Evolutionary conservation across 2,797 vertebrate genomes (phyloP), one percentile per base, ranked within the genome.

Genomic region (Allobates femoralis): DNA sequence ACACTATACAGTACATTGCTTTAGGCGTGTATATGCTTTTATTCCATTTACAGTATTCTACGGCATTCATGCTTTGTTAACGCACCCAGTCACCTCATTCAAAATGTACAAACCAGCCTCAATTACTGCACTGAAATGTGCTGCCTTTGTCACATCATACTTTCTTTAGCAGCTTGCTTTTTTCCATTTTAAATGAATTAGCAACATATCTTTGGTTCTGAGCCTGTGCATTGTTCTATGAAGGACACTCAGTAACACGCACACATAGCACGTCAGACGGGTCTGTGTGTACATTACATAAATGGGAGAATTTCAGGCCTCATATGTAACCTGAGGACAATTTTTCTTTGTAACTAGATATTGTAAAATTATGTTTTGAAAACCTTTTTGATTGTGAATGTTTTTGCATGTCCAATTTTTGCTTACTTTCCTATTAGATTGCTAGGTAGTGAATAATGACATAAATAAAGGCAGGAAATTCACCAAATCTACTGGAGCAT

Each of bases 231-330:
- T 87, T 87, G 76, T 84, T 87, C 77, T 84, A 67, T 58, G 77
- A 87, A 87, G 86, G 81, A 84, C 86, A 80, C 66, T 79, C 64
- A 87, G 79, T 79, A 83, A 60, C 78, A 30, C 34, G 53, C 46
- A 74, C 30, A 56, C 67, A 80, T 21, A 64, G 82, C 64, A 84
- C 76, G 73, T 69, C 77, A 64, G 66, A 73, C 83, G 75, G 51
- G 19, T n/a, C 41, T 66, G 30, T 74, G 21, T 79, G 58, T 60
- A 58, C 26, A 30, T 51, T 73, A 74, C n/a, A 34, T 32, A 32
- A 64, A 30, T 18, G 28, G 62, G 55, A 56, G 64, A 66, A 75
- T 75, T 28, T 46, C 53, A 84, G 76, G 62, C 26, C 74, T 50
- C 1, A 58, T n/a, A n/a, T 66, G 62, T 32, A 81, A 87, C 60